These are phyloP conservation scores for Stramonita haemastoma DNA, from an alignment of 2,888 invertebrate genomes.

Conservation along the genomic window DNA sequence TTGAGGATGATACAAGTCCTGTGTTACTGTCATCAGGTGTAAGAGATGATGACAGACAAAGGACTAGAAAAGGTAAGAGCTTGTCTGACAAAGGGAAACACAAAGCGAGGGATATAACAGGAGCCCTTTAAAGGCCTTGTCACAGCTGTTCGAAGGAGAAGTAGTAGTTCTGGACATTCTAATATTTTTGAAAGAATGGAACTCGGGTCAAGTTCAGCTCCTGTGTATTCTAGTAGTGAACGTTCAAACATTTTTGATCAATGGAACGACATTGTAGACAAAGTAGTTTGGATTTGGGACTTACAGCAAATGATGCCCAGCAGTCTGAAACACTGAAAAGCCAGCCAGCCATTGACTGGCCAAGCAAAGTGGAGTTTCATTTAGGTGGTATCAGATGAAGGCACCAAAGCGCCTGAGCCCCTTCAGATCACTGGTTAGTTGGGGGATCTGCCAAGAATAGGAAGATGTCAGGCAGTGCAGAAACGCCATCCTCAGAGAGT, in stretches of 20 bases:
- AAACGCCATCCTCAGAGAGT: neutral
- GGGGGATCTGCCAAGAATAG: neutral
- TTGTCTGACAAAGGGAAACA: neutral
- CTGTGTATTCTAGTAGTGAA: neutral
- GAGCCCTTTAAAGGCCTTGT: neutral
- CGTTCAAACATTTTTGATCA: slow-evolving; percentile 28
- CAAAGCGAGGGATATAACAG: neutral
- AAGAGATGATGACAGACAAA: neutral
- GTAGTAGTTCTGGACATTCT: neutral
- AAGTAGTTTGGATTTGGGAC: neutral
- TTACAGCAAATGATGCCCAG: neutral
- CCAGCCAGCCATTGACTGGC: neutral
- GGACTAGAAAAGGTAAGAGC: neutral
- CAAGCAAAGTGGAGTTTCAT: neutral
- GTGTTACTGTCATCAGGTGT: neutral
- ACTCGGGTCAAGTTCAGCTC: neutral
- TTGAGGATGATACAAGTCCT: neutral
- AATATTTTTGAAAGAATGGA: slow-evolving; percentile 28
- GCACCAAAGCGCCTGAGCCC: neutral
- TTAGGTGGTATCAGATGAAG: neutral
- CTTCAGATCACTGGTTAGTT: neutral
- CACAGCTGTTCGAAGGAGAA: neutral
- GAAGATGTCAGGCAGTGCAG: neutral
- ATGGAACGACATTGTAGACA: neutral
- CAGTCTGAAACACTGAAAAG: neutral